Evolutionary conservation across 1,140 invertebrate species (phyloP).

Genomic region (Drosophila burlai): DNA sequence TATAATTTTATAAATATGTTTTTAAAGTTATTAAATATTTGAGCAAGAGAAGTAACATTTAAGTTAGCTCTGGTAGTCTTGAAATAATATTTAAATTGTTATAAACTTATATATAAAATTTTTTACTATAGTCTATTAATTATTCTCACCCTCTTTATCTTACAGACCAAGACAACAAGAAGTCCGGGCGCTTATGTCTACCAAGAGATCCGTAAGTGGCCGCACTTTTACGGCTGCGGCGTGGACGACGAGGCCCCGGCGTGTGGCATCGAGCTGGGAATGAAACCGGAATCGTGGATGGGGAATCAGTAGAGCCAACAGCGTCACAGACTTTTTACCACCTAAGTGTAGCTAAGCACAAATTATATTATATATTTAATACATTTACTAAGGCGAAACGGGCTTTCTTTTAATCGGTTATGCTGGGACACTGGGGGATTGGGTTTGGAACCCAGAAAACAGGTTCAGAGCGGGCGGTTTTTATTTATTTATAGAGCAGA

Average conservation of each 20-base stretch:
- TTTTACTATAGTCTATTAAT: background rate
- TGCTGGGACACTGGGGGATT: slow-evolving; percentile 16
- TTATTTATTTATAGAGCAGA: slow-evolving; percentile 37
- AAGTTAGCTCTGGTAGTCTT: background rate
- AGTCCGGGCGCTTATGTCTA: slow-evolving; percentile 87
- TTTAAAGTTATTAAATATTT: background rate
- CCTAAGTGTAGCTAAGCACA: slow-evolving; percentile 32
- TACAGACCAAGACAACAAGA: slow-evolving; percentile 72
- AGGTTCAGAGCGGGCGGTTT: slow-evolving; percentile 51
- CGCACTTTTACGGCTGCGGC: slow-evolving; percentile 71
- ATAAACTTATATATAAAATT: background rate
- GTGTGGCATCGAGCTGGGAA: slow-evolving; percentile 74
- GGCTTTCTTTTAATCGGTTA: slow-evolving; percentile 53
- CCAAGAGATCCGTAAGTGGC: slow-evolving; percentile 85
- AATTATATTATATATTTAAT: slow-evolving; percentile 51
- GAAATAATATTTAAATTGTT: background rate
- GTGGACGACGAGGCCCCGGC: slow-evolving; percentile 36
- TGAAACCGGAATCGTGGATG: slow-evolving; percentile 62
- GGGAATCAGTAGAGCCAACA: slow-evolving; percentile 36
- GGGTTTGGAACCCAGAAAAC: slow-evolving; percentile 38
- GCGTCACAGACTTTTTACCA: slow-evolving; percentile 34
- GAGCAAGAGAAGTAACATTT: background rate
- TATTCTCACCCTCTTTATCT: background rate
- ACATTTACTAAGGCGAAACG: slow-evolving; percentile 25
- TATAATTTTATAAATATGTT: background rate